Percentiles rank a stretch among this genome's conserved stretches.
Evolutionary conservation across 37 sponge, comb jelly and placozoan genomes (phyloP).

Genomic region (Halisarca cf. caerulea): DNA sequence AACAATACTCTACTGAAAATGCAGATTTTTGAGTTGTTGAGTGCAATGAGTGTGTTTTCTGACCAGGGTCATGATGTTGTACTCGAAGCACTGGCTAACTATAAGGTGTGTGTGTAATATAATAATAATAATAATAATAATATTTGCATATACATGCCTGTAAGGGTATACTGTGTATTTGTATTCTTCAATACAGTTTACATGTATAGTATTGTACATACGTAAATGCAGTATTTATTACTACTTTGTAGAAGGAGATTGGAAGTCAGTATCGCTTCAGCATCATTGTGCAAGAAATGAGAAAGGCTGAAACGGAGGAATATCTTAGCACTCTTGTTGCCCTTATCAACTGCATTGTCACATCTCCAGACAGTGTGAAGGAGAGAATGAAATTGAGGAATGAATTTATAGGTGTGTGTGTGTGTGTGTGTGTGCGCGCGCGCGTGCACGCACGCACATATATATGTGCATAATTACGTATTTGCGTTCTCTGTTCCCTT

Average conservation of each 20-base stretch:
- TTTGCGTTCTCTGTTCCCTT: too few relatives aligned
- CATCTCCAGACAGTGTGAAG: constrained; percentile 32
- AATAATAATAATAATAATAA: too few relatives aligned
- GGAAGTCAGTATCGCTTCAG: constrained; percentile 75
- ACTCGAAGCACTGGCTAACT: constrained; percentile 68
- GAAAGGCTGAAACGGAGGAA: constrained; percentile 53
- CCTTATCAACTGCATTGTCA: constrained; percentile 85
- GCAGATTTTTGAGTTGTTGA: constrained; percentile 89
- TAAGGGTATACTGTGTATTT: too few relatives aligned
- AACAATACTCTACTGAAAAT: constrained; percentile 86
- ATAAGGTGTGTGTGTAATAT: too few relatives aligned
- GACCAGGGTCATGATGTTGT: constrained; percentile 73
- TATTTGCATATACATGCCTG: too few relatives aligned
- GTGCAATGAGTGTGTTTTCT: constrained; percentile 86
- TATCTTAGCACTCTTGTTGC: constrained; percentile 62
- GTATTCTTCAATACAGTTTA: too few relatives aligned
- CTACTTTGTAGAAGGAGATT: constrained; percentile 46
- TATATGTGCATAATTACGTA: too few relatives aligned
- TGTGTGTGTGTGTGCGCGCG: not conserved
- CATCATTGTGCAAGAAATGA: constrained; percentile 68
- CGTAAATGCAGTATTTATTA: too few relatives aligned
- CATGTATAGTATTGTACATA: too few relatives aligned
- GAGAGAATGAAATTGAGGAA: constrained; percentile 56
- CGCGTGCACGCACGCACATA: too few relatives aligned
- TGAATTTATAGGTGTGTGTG: constrained; percentile 61